Evolutionary conservation across 2,888 invertebrate species (phyloP), one percentile per base, ranked within the genome.

Genomic region (Helicoverpa assulta): DNA sequence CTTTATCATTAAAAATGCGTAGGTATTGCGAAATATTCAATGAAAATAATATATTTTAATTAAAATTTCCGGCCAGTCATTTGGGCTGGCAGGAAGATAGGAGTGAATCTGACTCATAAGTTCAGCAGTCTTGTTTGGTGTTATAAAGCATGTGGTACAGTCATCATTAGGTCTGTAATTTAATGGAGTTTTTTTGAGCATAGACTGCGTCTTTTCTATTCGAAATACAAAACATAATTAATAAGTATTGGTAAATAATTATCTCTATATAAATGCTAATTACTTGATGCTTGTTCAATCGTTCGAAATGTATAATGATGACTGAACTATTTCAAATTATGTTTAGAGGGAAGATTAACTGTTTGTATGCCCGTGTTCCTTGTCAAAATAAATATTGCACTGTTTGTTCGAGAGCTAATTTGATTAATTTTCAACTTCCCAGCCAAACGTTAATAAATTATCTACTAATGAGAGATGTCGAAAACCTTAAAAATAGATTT

Each of bases 31-130:
- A 40, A 70, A 29, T 52, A 52, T 47, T 53, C 40, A 77, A 54
- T 57, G 66, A 73, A 37, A 40, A 60, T 60, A 33, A 55, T 73
- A 51, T 40, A 18, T 47, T 52, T 52, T 65, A 16, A 62, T 54
- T 47, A 16, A 53, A 68, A 40, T 52, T 51, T 74, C 51, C 60
- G 53, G 56, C 19, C 53, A 56, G 63, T 68, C 53, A 54, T 63
- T 67, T 21, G 4, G 37, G n/a, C 21, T 63, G 70, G 63, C 63
- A 40, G 33, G 61, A 18, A 59, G 37, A 58, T 53, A 65, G 40
- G 26, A 55, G 16, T 16, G 21, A 37, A 12, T 5, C n/a, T 70
- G 47, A 67, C 10, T 75, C 68, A 74, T 26, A 53, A 53, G 7
- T 52, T 21, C 1, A 62, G n/a, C 50, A 63, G 16, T 21, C 26